Percentiles rank a stretch among this genome's conserved stretches.
Evolutionary conservation across 2,888 invertebrate species (phyloP).

Genomic region (Gryllus longicercus): DNA sequence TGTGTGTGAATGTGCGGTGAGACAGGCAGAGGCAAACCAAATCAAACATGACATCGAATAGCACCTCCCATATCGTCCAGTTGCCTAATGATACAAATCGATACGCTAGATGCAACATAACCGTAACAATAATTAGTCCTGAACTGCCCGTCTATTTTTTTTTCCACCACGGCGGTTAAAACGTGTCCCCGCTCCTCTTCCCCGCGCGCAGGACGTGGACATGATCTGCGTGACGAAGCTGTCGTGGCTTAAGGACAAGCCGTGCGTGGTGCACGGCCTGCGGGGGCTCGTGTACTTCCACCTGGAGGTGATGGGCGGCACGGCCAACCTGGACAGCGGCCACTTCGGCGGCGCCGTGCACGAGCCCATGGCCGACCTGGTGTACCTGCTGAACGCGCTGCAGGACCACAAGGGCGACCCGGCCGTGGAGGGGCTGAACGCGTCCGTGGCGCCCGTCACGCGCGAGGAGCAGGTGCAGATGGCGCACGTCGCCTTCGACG

Average conservation of each 20-base stretch:
- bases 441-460: background rate
- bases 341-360: constrained; percentile 4
- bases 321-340: constrained; percentile 18
- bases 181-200: no score
- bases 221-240: constrained; percentile 10
- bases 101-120: no score
- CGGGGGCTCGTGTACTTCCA: background rate
- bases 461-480: background rate
- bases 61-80: no score
- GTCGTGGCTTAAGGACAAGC: background rate
- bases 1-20: no score
- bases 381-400: background rate
- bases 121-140: no score
- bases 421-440: background rate
- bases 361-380: background rate
- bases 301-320: constrained; percentile 6
- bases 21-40: no score
- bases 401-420: constrained; percentile 4
- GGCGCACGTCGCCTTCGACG: background rate
- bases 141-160: no score
- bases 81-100: no score
- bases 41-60: no score
- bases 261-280: background rate
- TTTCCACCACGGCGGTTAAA: no score
- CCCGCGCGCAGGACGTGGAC: background rate